A percentile compares a stretch with the other conserved stretches of the same genome.
These are phyloP conservation scores for Drosophila nr. medialis DNA, from an alignment of 2,888 invertebrate species.

Conservation along the genomic window DNA sequence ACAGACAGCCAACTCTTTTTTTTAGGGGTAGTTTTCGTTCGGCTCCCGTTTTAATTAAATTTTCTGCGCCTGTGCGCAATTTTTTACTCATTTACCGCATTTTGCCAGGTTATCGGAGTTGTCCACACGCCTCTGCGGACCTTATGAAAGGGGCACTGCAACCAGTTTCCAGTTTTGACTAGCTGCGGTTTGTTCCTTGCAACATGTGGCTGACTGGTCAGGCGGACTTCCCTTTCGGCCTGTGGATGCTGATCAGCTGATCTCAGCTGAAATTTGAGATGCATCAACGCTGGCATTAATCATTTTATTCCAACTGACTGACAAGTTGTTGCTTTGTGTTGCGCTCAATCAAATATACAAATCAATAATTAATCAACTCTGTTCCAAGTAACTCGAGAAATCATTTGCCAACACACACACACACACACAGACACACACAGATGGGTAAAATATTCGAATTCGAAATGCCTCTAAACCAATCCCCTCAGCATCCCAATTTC, in stretches of 20 bases:
- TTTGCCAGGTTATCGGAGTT: slow-evolving; percentile 38
- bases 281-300: slow-evolving; percentile 28
- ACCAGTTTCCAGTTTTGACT: slow-evolving; percentile 52
- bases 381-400: slow-evolving; percentile 47
- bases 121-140: slow-evolving; percentile 42
- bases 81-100: slow-evolving; percentile 63
- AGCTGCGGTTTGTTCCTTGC: slow-evolving; percentile 30
- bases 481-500: slow-evolving; percentile 32
- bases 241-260: slow-evolving; percentile 24
- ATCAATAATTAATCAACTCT: slow-evolving; percentile 77
- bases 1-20: slow-evolving; percentile 43
- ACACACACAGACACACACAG: neutral
- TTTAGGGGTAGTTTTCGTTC: slow-evolving; percentile 15
- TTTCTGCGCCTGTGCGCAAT: slow-evolving; percentile 77
- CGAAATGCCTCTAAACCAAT: slow-evolving; percentile 31
- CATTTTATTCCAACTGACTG: slow-evolving; percentile 26
- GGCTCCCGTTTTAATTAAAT: slow-evolving; percentile 72
- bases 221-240: neutral
- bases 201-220: slow-evolving; percentile 33
- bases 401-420: slow-evolving; percentile 57
- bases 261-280: slow-evolving; percentile 36
- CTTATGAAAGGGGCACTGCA: slow-evolving; percentile 9
- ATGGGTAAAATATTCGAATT: slow-evolving; percentile 1
- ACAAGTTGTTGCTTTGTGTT: slow-evolving; percentile 22
- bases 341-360: slow-evolving; percentile 59